A percentile compares a stretch with the other conserved stretches of the same genome.
These are phyloP conservation scores for Cosmopolites sordidus DNA, from an alignment of 2,888 invertebrate genomes.

Conservation along the genomic window DNA sequence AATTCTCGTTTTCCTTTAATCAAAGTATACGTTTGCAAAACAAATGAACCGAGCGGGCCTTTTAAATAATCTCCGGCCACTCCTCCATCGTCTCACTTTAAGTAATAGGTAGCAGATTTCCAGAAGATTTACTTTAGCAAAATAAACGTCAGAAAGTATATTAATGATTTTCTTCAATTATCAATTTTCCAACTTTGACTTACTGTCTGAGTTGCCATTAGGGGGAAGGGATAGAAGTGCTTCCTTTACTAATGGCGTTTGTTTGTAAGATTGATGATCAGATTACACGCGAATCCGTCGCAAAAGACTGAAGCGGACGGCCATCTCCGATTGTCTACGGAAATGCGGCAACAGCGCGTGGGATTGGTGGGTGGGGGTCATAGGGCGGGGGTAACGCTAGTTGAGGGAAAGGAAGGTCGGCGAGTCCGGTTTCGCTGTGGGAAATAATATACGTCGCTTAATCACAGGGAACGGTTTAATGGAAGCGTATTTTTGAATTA, in stretches of 20 bases:
- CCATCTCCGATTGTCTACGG: slow-evolving; percentile 23
- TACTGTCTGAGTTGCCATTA: slow-evolving; percentile 36
- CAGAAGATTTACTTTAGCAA: slow-evolving; percentile 22
- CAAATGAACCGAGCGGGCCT: slow-evolving; percentile 4
- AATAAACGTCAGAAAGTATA: slow-evolving; percentile 33
- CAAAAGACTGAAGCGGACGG: slow-evolving; percentile 20
- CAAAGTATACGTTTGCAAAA: slow-evolving; percentile 26
- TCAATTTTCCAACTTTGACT: slow-evolving; percentile 39
- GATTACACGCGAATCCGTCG: slow-evolving; percentile 40
- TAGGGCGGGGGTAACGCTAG: too few species aligned
- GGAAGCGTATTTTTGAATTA: too few species aligned
- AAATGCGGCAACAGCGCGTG: slow-evolving; percentile 21
- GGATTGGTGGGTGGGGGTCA: background rate
- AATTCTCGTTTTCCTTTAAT: slow-evolving; percentile 17
- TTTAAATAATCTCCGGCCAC: slow-evolving; percentile 28
- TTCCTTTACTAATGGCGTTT: slow-evolving; percentile 41
- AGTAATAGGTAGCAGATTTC: slow-evolving; percentile 25
- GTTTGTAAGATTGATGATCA: slow-evolving; percentile 42
- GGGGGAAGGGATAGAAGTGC: slow-evolving; percentile 33
- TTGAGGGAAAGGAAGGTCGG: too few species aligned
- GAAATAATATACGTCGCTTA: too few species aligned
- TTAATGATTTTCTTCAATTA: slow-evolving; percentile 39
- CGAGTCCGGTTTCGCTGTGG: too few species aligned
- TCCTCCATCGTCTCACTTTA: slow-evolving; percentile 16
- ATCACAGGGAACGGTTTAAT: too few species aligned